Conservation (phyloP, 2,888 invertebrate species). For the Hemicrepidius hirtus region DNA sequence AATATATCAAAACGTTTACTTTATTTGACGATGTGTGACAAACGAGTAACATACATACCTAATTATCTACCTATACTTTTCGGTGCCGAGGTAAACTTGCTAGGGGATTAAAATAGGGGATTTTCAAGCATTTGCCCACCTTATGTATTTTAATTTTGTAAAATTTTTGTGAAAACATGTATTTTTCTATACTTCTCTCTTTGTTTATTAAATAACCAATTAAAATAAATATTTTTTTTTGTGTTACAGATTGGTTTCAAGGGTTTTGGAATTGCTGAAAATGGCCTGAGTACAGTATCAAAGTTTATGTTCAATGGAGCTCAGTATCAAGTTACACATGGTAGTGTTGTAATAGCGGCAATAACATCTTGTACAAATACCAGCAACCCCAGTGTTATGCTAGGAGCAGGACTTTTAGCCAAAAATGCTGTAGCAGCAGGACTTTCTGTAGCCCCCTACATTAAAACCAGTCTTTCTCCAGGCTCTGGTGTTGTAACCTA, state of each 20-base stretch:
- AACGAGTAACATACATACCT: too few species aligned
- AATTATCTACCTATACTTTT: too few species aligned
- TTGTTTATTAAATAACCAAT: neutral
- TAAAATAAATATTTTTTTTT: slow-evolving; percentile 30
- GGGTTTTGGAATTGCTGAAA: slow-evolving; percentile 86
- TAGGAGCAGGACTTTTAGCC: slow-evolving; percentile 94
- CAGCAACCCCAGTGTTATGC: slow-evolving; percentile 98
- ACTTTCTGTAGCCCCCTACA: slow-evolving; percentile 90
- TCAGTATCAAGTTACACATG: slow-evolving; percentile 88
- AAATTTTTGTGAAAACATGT: too few species aligned
- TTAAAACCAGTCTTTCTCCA: slow-evolving; percentile 97
- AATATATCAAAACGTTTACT: too few species aligned
- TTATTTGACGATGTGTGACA: too few species aligned
- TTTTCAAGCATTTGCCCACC: too few species aligned
- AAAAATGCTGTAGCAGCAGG: slow-evolving; percentile 96
- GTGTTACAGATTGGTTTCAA: slow-evolving; percentile 88
- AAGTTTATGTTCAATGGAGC: slow-evolving; percentile 88
- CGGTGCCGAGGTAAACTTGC: too few species aligned
- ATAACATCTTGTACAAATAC: slow-evolving; percentile 99
- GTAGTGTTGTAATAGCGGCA: slow-evolving; percentile 97
- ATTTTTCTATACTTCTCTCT: too few species aligned
- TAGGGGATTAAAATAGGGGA: too few species aligned
- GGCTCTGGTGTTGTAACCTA: slow-evolving; percentile 70
- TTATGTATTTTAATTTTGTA: too few species aligned
- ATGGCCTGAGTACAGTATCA: slow-evolving; percentile 78